A percentile compares a stretch with the other conserved stretches of the same genome.
These are phyloP conservation scores for Coenobita brevimanus DNA, from an alignment of 1,140 invertebrate genomes.

Conservation along the genomic window DNA sequence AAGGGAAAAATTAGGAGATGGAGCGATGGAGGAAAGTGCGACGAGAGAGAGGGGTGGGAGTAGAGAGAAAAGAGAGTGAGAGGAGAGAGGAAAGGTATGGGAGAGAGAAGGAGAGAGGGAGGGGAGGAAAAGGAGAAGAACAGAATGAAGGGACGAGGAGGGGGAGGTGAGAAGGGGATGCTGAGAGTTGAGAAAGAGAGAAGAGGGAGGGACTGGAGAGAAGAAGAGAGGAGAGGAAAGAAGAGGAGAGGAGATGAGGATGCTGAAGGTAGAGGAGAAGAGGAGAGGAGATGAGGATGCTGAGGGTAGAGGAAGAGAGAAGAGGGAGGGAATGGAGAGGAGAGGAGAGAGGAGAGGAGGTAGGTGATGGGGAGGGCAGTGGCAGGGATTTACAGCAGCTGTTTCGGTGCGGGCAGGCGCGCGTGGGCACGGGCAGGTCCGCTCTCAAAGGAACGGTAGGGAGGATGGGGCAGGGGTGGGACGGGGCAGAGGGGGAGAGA, in stretches of 20 bases:
- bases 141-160: not conserved
- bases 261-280: not conserved
- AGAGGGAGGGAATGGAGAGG: too few species aligned
- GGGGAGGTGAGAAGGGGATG: not conserved
- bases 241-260: not conserved
- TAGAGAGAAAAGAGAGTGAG: not conserved
- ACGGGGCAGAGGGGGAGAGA: not conserved
- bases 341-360: too few species aligned
- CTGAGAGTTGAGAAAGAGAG: not conserved
- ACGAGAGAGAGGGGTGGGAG: not conserved
- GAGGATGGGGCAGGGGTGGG: not conserved
- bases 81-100: not conserved
- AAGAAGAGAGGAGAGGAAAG: not conserved
- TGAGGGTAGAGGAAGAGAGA: not conserved
- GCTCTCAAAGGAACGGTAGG: not conserved
- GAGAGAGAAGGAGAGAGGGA: not conserved
- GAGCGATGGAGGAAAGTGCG: not conserved
- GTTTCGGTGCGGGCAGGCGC: constrained; percentile 15
- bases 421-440: constrained; percentile 38
- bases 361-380: too few species aligned
- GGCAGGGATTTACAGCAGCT: constrained; percentile 38
- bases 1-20: not conserved
- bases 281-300: not conserved
- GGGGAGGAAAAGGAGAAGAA: not conserved
- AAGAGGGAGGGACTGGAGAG: not conserved